phyloP scores from a whole-genome alignment of 2,797 vertebrate genomes.

The Heterohyrax brucei region DNA sequence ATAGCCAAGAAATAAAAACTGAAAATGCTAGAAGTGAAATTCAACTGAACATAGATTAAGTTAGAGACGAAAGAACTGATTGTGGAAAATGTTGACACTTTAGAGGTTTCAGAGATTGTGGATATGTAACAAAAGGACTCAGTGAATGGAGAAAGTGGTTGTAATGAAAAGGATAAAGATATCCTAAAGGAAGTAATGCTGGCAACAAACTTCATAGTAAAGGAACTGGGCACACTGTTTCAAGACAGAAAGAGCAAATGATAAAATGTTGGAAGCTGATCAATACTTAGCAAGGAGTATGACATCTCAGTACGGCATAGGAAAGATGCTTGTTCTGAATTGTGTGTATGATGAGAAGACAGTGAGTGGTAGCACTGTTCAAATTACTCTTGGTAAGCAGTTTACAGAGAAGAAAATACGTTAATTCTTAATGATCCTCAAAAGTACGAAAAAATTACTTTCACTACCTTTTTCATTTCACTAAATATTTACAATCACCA shows the following conservation, averaged over 20 bases:
- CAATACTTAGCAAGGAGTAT: not conserved
- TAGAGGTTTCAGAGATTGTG: not conserved
- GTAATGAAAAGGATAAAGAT: not conserved
- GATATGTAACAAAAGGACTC: not conserved
- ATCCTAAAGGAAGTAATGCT: not conserved
- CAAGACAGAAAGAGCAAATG: not conserved
- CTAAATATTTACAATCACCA: constrained; percentile 16
- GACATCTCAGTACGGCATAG: not conserved
- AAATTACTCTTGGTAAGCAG: not conserved
- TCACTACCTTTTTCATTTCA: constrained; percentile 55
- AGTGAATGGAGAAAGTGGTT: not conserved
- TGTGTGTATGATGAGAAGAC: not conserved
- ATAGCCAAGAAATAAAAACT: not conserved
- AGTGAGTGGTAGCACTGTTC: not conserved
- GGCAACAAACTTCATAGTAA: constrained; percentile 16
- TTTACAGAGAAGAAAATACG: constrained; percentile 46
- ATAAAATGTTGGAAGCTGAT: constrained; percentile 31
- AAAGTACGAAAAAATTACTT: constrained; percentile 27
- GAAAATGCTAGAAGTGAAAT: not conserved
- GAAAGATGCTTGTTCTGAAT: not conserved
- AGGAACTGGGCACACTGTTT: constrained; percentile 9
- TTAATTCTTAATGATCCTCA: constrained; percentile 19
- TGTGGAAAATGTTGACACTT: not conserved
- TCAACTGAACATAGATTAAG: not conserved
- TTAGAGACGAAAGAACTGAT: not conserved